Base-by-base conservation (phyloP, 1,140 invertebrate species). In the Habropoda laboriosa region DNA sequence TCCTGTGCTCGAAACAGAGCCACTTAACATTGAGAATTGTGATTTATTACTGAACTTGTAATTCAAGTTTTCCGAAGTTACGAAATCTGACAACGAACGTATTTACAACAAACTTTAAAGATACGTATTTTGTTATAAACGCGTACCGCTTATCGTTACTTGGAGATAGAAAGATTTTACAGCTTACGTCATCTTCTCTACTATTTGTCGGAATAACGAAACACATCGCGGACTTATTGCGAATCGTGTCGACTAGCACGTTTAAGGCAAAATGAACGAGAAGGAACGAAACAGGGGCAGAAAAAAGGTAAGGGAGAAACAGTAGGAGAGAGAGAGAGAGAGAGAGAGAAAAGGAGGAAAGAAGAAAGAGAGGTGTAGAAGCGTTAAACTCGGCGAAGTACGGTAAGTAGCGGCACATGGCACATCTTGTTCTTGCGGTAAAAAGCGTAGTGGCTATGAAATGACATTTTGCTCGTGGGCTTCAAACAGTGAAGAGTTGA, bases 401-500 rank as follows among this genome's bases (percentile, higher is more conserved):
- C 61, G 66, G 76, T 77, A 74, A 77, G 51, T 68, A 45, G 32
- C 32, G 51, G 21, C 61, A 70, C 38, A 55, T 63, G 72, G 51
- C 63, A 66, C 47, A 57, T 58, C 51, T 80, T 77, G 57, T 57
- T 32, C 53, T 51, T n/a, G 49, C 7, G 58, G 27, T 66, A 82
- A 83, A 86, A 86, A 86, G 57, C 70, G 55, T 38, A 79, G 47
- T 47, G 49, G 40, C 67, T 72, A 30, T 27, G 73, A 78, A 80
- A 82, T 60, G 55, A 80, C 80, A 74, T 83, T 82, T 80, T 75
- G 67, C 42, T 24, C 13, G 58, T 30, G 61, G 40, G 32, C 47
- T 21, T n/a, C 12, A 47, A 63, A 79, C 57, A 60, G 35, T 40
- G 77, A 79, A 64, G 27, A 49, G 77, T 73, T 66, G 51, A 79